phyloP scores from a whole-genome alignment of 1,140 invertebrate genomes.

The Pseudomyrmex flavicornis region DNA sequence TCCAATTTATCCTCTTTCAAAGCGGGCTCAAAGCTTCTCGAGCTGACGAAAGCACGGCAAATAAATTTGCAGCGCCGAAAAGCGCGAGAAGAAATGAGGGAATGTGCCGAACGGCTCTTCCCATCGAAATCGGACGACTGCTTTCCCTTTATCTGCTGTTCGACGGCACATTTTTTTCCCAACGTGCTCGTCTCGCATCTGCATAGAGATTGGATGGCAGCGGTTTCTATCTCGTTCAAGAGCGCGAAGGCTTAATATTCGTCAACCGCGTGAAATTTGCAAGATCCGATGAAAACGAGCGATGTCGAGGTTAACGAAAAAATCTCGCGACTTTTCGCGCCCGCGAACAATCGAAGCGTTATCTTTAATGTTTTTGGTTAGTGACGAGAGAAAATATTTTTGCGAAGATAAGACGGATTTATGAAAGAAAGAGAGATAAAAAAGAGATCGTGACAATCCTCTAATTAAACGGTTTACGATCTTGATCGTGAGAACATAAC shows the following conservation, averaged over 20 bases:
- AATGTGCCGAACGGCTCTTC: constrained; percentile 2
- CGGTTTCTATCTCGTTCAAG: constrained; percentile 36
- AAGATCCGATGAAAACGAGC: constrained; percentile 20
- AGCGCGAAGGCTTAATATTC: constrained; percentile 64
- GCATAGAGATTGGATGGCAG: constrained; percentile 74
- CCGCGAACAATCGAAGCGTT: constrained; percentile 3
- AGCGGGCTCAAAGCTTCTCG: neutral
- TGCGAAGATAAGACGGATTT: neutral
- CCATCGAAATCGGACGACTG: constrained; percentile 34
- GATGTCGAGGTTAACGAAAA: constrained; percentile 24
- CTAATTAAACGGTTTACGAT: constrained; percentile 1
- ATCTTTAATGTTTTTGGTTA: constrained; percentile 38
- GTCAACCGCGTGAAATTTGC: constrained; percentile 1
- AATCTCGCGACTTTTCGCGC: neutral
- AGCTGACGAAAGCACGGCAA: constrained; percentile 13
- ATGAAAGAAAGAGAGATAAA: neutral
- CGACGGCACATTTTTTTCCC: constrained; percentile 18
- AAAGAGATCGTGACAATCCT: neutral
- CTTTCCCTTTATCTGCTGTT: constrained; percentile 46
- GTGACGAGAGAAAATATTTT: neutral
- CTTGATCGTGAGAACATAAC: neutral
- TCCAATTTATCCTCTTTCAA: constrained; percentile 5
- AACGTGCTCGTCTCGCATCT: constrained; percentile 61
- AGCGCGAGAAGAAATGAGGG: constrained; percentile 1
- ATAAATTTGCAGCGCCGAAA: constrained; percentile 28